phyloP scores from a whole-genome alignment of 2,113 vertebrate species.

The Actinemys pallida region DNA sequence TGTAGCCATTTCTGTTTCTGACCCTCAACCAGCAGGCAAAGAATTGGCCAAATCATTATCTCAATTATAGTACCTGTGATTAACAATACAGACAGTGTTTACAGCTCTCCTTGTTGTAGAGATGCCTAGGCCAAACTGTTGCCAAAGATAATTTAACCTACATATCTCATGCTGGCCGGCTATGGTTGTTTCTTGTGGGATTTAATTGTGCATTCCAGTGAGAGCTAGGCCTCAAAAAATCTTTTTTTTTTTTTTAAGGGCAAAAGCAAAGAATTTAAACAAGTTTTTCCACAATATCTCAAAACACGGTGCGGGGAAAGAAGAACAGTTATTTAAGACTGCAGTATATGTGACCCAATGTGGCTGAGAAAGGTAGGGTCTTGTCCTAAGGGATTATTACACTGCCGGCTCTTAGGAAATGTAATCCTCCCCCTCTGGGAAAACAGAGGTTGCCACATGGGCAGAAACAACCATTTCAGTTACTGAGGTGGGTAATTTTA shows the following conservation, averaged over 20 bases:
- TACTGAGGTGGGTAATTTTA: conserved; percentile 33
- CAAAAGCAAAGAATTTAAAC: conserved; percentile 20
- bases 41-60: conserved; percentile 38
- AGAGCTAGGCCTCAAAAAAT: background rate
- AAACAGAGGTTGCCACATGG: conserved; percentile 17
- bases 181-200: conserved; percentile 1
- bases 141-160: conserved; percentile 34
- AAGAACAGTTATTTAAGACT: background rate
- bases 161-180: background rate
- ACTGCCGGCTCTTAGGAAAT: conserved; percentile 30
- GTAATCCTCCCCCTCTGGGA: conserved; percentile 10
- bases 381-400: conserved; percentile 20
- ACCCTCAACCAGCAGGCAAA: background rate
- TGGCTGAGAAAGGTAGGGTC: conserved; percentile 4
- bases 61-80: conserved; percentile 46
- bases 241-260: background rate
- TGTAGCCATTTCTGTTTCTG: conserved; percentile 25
- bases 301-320: background rate
- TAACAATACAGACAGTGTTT: conserved; percentile 50
- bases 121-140: conserved; percentile 28
- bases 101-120: conserved; percentile 48
- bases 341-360: background rate
- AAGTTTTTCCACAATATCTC: conserved; percentile 9
- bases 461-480: conserved; percentile 39
- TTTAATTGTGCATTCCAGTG: conserved; percentile 25